Base-by-base conservation (phyloP, 2,888 invertebrate species). In the Lypha dubia region DNA sequence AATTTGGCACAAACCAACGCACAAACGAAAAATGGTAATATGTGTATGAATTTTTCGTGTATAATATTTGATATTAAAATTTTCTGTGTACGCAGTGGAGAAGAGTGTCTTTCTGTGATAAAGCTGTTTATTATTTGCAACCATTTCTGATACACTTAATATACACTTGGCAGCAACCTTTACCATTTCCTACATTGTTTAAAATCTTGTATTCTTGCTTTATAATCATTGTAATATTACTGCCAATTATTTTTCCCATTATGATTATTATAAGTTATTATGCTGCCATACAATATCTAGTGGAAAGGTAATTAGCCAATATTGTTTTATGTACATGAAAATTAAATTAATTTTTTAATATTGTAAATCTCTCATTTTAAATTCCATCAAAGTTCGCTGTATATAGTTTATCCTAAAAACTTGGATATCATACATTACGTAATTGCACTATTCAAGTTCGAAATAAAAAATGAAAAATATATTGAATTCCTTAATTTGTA, bases 171-270 rank as follows among this genome's bases (percentile, higher is more conserved):
- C 56, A 87, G 80, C 89, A 90, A 32, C 90, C 91, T 4, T 70
- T 91, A 41, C 90, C 90, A 8, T 90, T 91, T 83, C 90, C 90
- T 3, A 91, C 90, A 13, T 85, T 90, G 4, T 83, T 90, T 8
- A 90, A 90, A 81, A 79, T 87, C 20, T 1, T 86, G 5, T 89
- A 88, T 41, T 87, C 88, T 9, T 88, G 86, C 38, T 74, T 86
- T 44, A 22, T 87, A 46, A 32, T 79, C 1, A 32, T 85, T 20
- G 44, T 89, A 7, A 46, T 90, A 8, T 38, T 88, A 28, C 46
- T 87, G 67, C 87, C 88, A 2, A 46, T 88, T 15, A 71, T 87
- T 5, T 85, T 86, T 74, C 87, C 87, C 3, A 35, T 65, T 35
- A 44, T 73, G 8, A 70, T 87, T 8, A 38, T 83, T 41, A 53